A percentile compares a stretch with the other conserved stretches of the same genome.
Conservation (phyloP, 1,140 invertebrate species). For the Cheumatopsyche charites region DNA sequence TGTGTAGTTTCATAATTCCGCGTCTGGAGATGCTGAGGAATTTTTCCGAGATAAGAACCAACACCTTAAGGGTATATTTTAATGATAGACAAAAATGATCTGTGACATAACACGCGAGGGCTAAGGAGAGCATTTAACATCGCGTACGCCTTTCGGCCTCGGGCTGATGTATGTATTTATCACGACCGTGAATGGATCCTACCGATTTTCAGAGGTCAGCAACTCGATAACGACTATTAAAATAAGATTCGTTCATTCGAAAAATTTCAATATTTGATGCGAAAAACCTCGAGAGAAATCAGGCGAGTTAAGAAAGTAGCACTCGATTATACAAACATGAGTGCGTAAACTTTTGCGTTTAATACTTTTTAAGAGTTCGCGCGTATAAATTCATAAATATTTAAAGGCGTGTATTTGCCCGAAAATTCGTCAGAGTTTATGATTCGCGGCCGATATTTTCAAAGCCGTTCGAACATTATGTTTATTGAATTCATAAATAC, state of each 20-base stretch:
- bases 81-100: conserved; percentile 41
- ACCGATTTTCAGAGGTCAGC: conserved; percentile 8
- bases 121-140: neutral
- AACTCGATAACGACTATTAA: neutral
- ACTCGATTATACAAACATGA: too few species aligned
- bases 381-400: neutral
- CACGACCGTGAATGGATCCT: conserved; percentile 8
- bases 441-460: neutral
- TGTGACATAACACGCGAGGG: conserved; percentile 37
- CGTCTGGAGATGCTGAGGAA: conserved; percentile 35
- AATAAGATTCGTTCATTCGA: too few species aligned
- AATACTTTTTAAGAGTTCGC: conserved; percentile 5
- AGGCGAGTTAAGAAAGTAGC: too few species aligned
- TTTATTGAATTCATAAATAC: conserved; percentile 21
- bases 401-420: neutral
- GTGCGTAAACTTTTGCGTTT: too few species aligned
- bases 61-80: conserved; percentile 40
- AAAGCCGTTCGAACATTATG: conserved; percentile 7
- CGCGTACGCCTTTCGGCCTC: neutral
- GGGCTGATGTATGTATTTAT: conserved; percentile 34
- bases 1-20: conserved; percentile 19
- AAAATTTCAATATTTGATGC: too few species aligned
- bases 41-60: conserved; percentile 39
- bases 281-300: too few species aligned
- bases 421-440: neutral